These are phyloP conservation scores for Thamnophis elegans DNA, from an alignment of 2,797 vertebrate genomes.

Conservation along the genomic window DNA sequence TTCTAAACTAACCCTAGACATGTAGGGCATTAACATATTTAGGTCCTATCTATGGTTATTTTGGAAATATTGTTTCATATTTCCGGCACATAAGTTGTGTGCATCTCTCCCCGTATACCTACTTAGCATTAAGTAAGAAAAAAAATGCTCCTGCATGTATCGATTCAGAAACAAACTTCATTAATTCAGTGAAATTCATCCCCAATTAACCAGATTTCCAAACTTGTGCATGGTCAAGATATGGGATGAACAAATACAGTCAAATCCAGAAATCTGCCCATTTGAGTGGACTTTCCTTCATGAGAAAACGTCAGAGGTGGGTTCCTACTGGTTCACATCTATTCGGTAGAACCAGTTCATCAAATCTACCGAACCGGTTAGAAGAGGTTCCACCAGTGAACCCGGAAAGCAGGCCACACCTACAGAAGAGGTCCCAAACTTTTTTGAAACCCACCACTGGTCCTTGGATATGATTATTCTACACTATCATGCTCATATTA, in stretches of 20 bases:
- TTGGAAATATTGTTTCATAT: not conserved
- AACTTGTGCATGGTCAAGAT: not conserved
- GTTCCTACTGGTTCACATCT: no score
- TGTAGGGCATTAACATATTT: not conserved
- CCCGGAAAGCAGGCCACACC: no score
- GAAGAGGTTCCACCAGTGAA: no score
- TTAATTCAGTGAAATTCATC: not conserved
- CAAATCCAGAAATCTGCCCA: not conserved
- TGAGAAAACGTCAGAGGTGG: not conserved
- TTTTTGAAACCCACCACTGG: no score
- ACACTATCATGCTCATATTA: no score
- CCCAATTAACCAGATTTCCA: not conserved
- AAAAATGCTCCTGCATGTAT: not conserved
- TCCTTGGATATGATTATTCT: no score
- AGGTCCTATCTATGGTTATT: not conserved
- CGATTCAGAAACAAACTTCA: not conserved
- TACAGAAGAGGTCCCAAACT: no score
- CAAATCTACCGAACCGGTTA: no score
- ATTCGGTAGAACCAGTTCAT: no score
- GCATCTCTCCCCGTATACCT: not conserved
- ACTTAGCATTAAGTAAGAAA: not conserved
- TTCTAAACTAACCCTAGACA: not conserved
- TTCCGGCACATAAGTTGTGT: not conserved
- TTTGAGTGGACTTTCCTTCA: not conserved
- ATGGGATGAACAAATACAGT: not conserved